phyloP scores from a whole-genome alignment of 2,113 vertebrate genomes.

The Mus musculus region GRCm39 chr11:93616001-93616500 shows the following conservation, averaged over 20 bases:
- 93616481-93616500: constrained; percentile 17
- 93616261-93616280: constrained; percentile 64
- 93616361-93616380: constrained; percentile 68
- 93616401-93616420: constrained; percentile 29
- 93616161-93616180: constrained; percentile 24
- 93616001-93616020: constrained; percentile 24
- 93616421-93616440: background rate
- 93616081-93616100: constrained; percentile 54
- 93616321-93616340: constrained; percentile 70
- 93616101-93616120: constrained; percentile 54
- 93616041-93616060: constrained; percentile 21
- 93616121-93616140: constrained; percentile 34
- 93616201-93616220: constrained; percentile 65
- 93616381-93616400: constrained; percentile 54
- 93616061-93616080: constrained; percentile 13
- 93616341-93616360: constrained; percentile 70
- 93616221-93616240: constrained; percentile 74
- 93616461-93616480: constrained; percentile 1
- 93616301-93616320: constrained; percentile 49
- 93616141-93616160: constrained; percentile 60
- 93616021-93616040: background rate
- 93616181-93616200: background rate
- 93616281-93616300: constrained; percentile 67
- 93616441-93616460: background rate
- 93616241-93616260: constrained; percentile 69